Conservation (phyloP, 2,113 vertebrate species). For the rabbit (Oryctolagus cuniculus) region DNA sequence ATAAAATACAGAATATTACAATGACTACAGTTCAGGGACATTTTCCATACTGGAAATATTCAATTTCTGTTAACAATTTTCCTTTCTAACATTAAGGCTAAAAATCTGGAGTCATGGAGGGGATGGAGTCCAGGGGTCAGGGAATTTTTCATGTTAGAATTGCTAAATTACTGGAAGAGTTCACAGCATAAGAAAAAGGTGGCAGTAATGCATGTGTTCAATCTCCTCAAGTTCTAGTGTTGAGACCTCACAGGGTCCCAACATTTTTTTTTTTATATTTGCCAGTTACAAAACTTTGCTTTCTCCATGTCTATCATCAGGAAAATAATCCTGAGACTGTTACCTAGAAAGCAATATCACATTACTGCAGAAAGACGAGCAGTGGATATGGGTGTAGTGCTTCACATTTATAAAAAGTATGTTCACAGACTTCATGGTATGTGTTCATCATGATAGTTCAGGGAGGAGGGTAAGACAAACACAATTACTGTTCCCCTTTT, state of each 20-base stretch:
- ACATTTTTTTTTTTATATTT: not conserved
- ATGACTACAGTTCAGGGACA: not conserved
- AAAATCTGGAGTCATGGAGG: not conserved
- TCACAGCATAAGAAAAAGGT: not conserved
- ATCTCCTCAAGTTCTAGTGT: not conserved
- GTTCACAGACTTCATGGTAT: not conserved
- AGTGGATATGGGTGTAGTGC: not conserved
- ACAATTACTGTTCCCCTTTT: not conserved
- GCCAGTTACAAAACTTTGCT: not conserved
- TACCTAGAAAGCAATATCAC: not conserved
- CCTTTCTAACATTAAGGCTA: not conserved
- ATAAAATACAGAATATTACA: not conserved
- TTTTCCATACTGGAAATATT: not conserved
- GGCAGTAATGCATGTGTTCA: fast-evolving
- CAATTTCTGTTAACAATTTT: not conserved
- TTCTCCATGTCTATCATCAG: not conserved
- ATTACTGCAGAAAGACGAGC: not conserved
- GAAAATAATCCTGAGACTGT: not conserved
- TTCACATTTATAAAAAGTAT: not conserved
- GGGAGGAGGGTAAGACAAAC: not conserved
- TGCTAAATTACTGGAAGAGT: not conserved
- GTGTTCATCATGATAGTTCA: not conserved
- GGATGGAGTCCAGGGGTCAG: not conserved
- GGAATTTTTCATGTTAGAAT: not conserved
- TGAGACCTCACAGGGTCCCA: too few relatives aligned